Base-by-base conservation (phyloP, 2,113 vertebrate genomes). In the Gnathonemus echidnorhynchus region DNA sequence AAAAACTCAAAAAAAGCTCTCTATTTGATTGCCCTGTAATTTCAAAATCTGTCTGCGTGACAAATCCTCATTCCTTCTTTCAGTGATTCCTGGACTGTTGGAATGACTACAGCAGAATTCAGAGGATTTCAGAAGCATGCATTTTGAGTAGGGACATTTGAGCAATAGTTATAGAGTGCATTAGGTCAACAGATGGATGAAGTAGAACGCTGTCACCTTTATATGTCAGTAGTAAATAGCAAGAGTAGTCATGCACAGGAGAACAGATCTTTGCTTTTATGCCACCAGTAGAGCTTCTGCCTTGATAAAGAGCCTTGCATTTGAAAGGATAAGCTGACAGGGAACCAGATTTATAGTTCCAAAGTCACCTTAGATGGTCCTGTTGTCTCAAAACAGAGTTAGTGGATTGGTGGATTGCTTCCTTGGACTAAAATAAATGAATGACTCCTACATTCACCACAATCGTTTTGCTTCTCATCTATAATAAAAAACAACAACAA, bases 281-380 rank as follows among this genome's bases (percentile, higher is more conserved):
- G 66, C 21, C 27, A 17, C 49, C 19, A 15, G 87, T 35, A 19
- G 53, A 3, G 17, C n/a, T 46, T 8, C 87, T 88, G 62, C 46
- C 87, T 27, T 35, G 52, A 45, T 88, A 66, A 45, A 88, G 35
- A 6, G 35, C 53, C 5, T 8, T 88, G 52, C 15, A 9, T 58
- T 19, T 35, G 87, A 31, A 58, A 53, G 39, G 87, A 88, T 62
- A 62, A 88, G 87, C 27, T 88, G 87, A 88, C 53, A 46, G 87
- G 35, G 58, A 88, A 56, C 42, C 56, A 62, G 56, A 88, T 88
- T 87, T 87, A 87, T 39, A 11, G 19, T n/a, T 39, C 21, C 31
- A 39, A 5, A 62, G 52, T 45, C 50, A 35, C 46, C 53, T 45
- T 45, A 17, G 87, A 62, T 50, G 31, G 13, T 66, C 56, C 45